Base-by-base conservation (phyloP, 2,888 invertebrate genomes). In the Macroteleia sp. region DNA sequence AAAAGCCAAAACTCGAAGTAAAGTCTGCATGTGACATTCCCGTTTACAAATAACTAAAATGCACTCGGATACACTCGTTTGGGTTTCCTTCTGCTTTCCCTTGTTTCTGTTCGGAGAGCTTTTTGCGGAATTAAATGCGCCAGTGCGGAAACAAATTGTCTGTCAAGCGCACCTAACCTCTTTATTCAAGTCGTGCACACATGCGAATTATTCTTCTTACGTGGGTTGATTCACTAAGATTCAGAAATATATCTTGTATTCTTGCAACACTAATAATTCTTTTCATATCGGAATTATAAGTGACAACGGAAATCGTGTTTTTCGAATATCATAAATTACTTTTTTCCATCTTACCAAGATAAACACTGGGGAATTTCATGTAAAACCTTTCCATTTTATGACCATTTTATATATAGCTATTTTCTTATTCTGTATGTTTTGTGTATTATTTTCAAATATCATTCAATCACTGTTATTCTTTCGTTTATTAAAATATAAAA, bases 121-220 rank as follows among this genome's bases (percentile, higher is more conserved):
- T 76, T 76, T 76, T 70, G 70, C 70, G 46, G 69, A 66, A 77
- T 71, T 77, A 77, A 77, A 77, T 77, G 70, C 76, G 64, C 70
- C 70, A 59, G 64, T 54, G 76, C 52, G 70, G 70, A 70, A 76
- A 76, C 76, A 64, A 70, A 76, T 76, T 70, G 76, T 76, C 76
- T 76, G 76, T 76, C 76, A 76, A 44, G 76, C 70, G 46, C 76
- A 76, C 64, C 70, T 64, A 76, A 70, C 70, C 70, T 69, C 70
- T 77, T 70, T 50, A 77, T 77, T 77, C 75, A 48, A 76, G 70
- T 77, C 59, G 70, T 52, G 70, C 59, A 59, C 70, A 76, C 42
- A 69, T 41, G 62, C 52, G 70, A 36, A 64, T 70, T 77, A 71
- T 77, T 59, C 56, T 52, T 66, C 25, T 54, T 36, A 62, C 56